Evolutionary conservation across 2,888 invertebrate species (phyloP), one percentile per base, ranked within the genome.

Genomic region (Mantis religiosa): DNA sequence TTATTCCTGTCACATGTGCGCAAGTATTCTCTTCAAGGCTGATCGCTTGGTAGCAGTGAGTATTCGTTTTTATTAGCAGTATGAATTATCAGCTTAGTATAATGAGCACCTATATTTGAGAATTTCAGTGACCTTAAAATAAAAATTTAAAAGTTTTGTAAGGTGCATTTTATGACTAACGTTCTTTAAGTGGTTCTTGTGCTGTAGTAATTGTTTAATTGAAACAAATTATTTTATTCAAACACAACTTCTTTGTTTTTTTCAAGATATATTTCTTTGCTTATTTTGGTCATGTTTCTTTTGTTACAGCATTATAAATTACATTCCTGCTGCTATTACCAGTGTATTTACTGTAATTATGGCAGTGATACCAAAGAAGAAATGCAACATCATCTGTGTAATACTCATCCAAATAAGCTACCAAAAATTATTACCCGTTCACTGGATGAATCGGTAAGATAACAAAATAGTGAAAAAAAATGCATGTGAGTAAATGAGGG

Each of bases 281-380:
- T 34, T 34, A 34, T 34, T 3, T 34, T 7, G 7, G 3, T 34
- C 34, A 34, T 34, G 41, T 71, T 87, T 88, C n/a, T 71, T 28
- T 83, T 89, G 54, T 87, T 92, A 83, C 90, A 93, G 92, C 94
- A 94, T 91, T 93, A 94, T 90, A 92, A 92, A 28, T 85, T 90
- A 8, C 94, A 94, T 88, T 92, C 92, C 2, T 93, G 94, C 85
- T 92, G 92, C 87, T 92, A 92, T 30, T 94, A 93, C 89, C 94
- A 94, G 90, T 95, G 95, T 90, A 92, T 94, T 4, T 94, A 94
- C 91, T 95, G 95, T 91, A 85, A 92, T 0, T 92, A 92, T 90
- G 94, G 94, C 3, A 91, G 93, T 2, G 92, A 93, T 25, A 91
- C 91, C 2, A 90, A 92, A 2, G 92, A 92, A 3, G 93, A 93